Percentiles rank a stretch among this genome's conserved stretches.
These are phyloP conservation scores for Cyanoderma ruficeps DNA, from an alignment of 2,113 vertebrate genomes.

Conservation along the genomic window DNA sequence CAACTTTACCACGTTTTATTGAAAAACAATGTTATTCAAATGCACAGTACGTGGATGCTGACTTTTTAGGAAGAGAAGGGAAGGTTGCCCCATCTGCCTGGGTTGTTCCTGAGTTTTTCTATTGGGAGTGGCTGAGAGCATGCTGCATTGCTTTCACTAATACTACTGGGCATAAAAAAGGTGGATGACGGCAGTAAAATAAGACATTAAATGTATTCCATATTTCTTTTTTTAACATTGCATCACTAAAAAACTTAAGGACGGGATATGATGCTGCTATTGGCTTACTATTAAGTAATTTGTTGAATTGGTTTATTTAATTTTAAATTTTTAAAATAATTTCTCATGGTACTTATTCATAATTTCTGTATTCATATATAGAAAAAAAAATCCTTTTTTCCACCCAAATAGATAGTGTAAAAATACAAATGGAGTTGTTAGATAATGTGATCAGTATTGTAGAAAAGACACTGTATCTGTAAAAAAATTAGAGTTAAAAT, in stretches of 20 bases:
- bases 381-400: accelerated
- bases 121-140: background rate
- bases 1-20: background rate
- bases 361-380: background rate
- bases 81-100: background rate
- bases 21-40: background rate
- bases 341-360: background rate
- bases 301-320: background rate
- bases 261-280: background rate
- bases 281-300: background rate
- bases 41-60: background rate
- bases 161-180: background rate
- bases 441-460: background rate
- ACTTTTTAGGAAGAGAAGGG: background rate
- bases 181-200: background rate
- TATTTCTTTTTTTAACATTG: background rate
- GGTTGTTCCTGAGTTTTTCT: background rate
- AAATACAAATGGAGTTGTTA: background rate
- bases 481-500: background rate
- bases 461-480: background rate
- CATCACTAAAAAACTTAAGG: background rate
- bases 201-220: background rate
- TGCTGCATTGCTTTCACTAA: background rate
- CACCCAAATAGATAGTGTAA: accelerated
- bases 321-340: background rate